phyloP scores from a whole-genome alignment of 2,888 invertebrate genomes.

The Chrysina gloriosa region DNA sequence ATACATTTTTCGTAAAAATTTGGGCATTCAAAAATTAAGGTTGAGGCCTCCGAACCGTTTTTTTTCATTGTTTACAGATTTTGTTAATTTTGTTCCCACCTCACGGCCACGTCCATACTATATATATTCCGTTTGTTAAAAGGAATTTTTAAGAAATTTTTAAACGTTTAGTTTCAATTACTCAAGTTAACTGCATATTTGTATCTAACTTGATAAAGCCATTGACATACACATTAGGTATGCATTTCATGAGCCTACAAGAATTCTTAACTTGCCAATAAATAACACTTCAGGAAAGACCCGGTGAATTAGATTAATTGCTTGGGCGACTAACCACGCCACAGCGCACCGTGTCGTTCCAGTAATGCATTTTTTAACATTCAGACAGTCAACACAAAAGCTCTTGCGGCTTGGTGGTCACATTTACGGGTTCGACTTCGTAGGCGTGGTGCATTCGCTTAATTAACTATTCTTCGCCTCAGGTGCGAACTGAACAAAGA shows the following conservation, averaged over 20 bases:
- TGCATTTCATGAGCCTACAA: slow-evolving; percentile 12
- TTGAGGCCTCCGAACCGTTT: too few relatives aligned
- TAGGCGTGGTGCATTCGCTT: slow-evolving; percentile 3
- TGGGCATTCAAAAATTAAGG: too few relatives aligned
- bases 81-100: too few relatives aligned
- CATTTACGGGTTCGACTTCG: not conserved
- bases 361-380: not conserved
- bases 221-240: not conserved
- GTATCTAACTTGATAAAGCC: not conserved
- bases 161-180: not conserved
- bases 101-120: too few relatives aligned
- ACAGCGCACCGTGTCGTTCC: not conserved
- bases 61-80: too few relatives aligned
- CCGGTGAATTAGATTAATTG: slow-evolving; percentile 6
- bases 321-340: slow-evolving; percentile 10
- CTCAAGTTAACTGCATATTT: not conserved
- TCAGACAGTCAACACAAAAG: not conserved
- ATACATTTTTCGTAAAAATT: too few relatives aligned
- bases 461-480: slow-evolving; percentile 1
- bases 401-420: not conserved
- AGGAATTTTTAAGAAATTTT: too few relatives aligned
- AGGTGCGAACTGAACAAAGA: not conserved
- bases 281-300: slow-evolving; percentile 5
- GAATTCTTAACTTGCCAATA: slow-evolving; percentile 6
- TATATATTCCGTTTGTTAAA: too few relatives aligned